These are phyloP conservation scores for Neotoma lepida DNA, from an alignment of 2,113 vertebrate species.

Conservation along the genomic window DNA sequence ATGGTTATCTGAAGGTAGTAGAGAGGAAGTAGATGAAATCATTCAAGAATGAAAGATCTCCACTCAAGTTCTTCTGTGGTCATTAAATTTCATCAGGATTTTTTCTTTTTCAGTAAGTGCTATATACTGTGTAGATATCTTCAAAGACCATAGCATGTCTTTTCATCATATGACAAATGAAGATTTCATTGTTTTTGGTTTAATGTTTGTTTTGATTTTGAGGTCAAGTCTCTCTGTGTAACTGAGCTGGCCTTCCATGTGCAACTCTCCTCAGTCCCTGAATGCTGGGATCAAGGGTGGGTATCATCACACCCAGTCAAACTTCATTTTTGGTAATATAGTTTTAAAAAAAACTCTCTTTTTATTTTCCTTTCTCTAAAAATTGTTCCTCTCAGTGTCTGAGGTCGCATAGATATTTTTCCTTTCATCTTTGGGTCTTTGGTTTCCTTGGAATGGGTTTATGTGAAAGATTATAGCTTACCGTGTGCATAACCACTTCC, in stretches of 20 bases:
- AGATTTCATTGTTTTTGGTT: no score
- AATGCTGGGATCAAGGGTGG: neutral
- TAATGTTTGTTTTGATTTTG: no score
- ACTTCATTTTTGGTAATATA: neutral
- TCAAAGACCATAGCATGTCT: no score
- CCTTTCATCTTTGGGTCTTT: neutral
- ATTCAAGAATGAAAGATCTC: neutral
- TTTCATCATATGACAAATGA: no score
- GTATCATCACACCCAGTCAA: neutral
- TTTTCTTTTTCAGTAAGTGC: neutral
- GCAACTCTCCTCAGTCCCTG: neutral
- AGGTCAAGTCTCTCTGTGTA: no score
- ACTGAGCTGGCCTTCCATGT: neutral
- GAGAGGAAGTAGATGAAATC: neutral
- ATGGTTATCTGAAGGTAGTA: neutral
- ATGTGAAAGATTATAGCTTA: neutral
- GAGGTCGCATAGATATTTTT: neutral
- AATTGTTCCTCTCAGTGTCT: neutral
- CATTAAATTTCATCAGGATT: neutral
- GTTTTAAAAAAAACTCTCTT: neutral
- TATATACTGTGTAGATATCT: neutral
- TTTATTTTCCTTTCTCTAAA: neutral
- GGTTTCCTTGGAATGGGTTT: neutral
- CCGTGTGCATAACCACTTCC: neutral
- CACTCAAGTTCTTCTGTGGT: neutral